Conservation (phyloP, 2,888 invertebrate genomes). For the Synergus itoensis region DNA sequence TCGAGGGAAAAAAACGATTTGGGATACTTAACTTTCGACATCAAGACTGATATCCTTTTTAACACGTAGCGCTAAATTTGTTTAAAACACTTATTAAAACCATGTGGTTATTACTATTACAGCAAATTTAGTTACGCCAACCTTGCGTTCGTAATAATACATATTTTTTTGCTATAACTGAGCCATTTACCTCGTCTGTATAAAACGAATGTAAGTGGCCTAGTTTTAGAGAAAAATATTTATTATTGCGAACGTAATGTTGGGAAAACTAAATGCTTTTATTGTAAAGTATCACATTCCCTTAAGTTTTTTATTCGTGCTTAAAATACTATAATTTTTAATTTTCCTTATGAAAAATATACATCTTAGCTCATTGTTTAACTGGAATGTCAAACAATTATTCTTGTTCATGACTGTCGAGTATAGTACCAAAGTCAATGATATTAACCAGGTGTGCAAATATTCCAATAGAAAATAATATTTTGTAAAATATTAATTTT, state of each 20-base stretch:
- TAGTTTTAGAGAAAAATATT: not conserved
- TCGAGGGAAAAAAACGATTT: constrained; percentile 96
- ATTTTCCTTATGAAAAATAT: constrained; percentile 43
- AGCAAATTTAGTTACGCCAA: too few relatives aligned
- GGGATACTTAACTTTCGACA: constrained; percentile 96
- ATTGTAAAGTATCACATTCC: too few relatives aligned
- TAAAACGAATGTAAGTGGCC: too few relatives aligned
- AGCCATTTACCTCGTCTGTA: too few relatives aligned
- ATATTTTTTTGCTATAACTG: too few relatives aligned
- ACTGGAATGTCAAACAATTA: constrained; percentile 99
- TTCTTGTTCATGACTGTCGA: constrained; percentile 98
- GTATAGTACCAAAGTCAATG: constrained; percentile 93
- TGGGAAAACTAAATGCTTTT: too few relatives aligned
- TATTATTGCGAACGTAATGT: not conserved
- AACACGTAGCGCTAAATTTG: constrained; percentile 11
- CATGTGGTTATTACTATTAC: too few relatives aligned
- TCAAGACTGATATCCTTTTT: constrained; percentile 89
- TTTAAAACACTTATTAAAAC: too few relatives aligned
- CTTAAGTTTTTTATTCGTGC: not conserved
- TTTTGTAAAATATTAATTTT: too few relatives aligned
- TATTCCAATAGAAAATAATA: not conserved
- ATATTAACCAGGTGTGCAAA: constrained; percentile 85
- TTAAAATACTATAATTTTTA: not conserved
- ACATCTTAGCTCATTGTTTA: constrained; percentile 92
- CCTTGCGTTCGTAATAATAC: too few relatives aligned